phyloP scores from a whole-genome alignment of 2,113 vertebrate species.

The Brienomyrus longianalis region DNA sequence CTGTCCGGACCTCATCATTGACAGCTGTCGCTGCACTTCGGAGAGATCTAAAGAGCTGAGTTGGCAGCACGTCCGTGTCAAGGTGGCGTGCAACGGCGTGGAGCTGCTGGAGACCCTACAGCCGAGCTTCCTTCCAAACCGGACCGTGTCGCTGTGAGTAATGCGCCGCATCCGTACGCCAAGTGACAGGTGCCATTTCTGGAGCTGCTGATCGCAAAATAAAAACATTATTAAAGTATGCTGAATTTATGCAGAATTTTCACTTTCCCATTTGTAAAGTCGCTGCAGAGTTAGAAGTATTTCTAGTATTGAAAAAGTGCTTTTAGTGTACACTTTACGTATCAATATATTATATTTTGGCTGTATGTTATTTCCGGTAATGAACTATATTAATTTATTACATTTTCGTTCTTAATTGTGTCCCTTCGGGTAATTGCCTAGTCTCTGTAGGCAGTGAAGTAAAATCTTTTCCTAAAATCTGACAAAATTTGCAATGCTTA shows the following conservation, averaged over 20 bases:
- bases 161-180: neutral
- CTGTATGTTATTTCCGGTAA: neutral
- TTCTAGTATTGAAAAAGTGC: neutral
- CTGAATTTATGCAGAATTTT: neutral
- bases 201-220: neutral
- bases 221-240: neutral
- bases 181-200: neutral
- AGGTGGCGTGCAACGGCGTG: slow-evolving; percentile 70
- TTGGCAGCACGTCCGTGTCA: slow-evolving; percentile 64
- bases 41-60: slow-evolving; percentile 72
- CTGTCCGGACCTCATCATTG: slow-evolving; percentile 76
- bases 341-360: neutral
- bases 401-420: neutral
- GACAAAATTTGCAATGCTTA: neutral
- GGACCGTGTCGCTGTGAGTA: slow-evolving; percentile 80
- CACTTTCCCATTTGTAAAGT: neutral
- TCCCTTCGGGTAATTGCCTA: neutral
- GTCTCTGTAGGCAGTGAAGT: neutral
- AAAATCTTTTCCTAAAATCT: neutral
- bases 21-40: slow-evolving; percentile 73
- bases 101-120: slow-evolving; percentile 78
- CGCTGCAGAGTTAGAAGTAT: neutral
- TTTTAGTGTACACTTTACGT: neutral
- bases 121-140: slow-evolving; percentile 70
- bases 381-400: neutral